Evolutionary conservation across 2,797 vertebrate genomes (phyloP).

Genomic region (Lepus oiostolus): DNA sequence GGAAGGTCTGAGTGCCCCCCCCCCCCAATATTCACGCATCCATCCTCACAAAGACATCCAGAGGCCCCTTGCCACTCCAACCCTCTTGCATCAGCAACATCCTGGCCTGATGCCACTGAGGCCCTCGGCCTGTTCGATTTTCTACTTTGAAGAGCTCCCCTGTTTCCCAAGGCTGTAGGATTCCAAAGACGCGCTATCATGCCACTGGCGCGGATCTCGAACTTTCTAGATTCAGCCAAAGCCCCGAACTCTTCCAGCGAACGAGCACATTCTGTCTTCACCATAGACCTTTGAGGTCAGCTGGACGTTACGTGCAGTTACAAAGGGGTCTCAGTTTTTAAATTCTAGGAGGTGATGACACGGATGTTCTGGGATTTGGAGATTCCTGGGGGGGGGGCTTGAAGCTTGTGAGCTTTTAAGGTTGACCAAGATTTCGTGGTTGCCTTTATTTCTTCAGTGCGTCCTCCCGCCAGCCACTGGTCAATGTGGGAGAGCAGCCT

Average conservation of each 20-base stretch:
- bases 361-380: conserved; percentile 61
- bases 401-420: conserved; percentile 35
- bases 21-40: not conserved
- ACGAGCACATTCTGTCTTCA: conserved; percentile 26
- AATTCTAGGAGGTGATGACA: conserved; percentile 36
- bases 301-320: conserved; percentile 42
- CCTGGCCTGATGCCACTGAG: conserved; percentile 46
- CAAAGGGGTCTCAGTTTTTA: conserved; percentile 56
- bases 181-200: conserved; percentile 48
- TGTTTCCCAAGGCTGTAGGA: conserved; percentile 59
- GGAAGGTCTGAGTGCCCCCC: not conserved
- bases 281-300: conserved; percentile 20
- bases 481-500: not conserved
- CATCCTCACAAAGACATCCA: not conserved
- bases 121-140: not conserved
- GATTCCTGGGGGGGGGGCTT: conserved; percentile 7
- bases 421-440: conserved; percentile 42
- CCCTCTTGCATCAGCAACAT: not conserved
- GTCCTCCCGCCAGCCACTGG: conserved; percentile 13
- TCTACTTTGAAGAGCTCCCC: conserved; percentile 12
- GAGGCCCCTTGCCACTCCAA: not conserved
- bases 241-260: not conserved
- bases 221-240: conserved; percentile 28
- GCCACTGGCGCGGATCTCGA: conserved; percentile 38
- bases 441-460: not conserved